Conservation (phyloP, 37 sponge, comb jelly and placozoan genomes). For the Lycopodina hypogea region DNA sequence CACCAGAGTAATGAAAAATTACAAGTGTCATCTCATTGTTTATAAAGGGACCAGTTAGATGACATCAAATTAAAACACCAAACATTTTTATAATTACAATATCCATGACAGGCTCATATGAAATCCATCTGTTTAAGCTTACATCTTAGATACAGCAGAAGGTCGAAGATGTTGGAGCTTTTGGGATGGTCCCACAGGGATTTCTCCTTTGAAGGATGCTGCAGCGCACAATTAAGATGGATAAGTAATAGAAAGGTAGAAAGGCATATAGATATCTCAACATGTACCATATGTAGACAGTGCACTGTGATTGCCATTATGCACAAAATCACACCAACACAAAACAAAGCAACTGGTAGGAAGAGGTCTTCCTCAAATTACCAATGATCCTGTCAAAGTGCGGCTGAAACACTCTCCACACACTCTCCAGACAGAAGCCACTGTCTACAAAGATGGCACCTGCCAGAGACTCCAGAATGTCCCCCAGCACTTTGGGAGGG, state of each 20-base stretch:
- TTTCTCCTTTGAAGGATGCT: slow-evolving; percentile 37
- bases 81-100: too few relatives aligned
- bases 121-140: not conserved
- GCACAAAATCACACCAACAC: not conserved
- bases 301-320: too few relatives aligned
- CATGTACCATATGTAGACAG: too few relatives aligned
- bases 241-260: not conserved
- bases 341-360: not conserved
- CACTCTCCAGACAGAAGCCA: slow-evolving; percentile 64
- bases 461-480: slow-evolving; percentile 87
- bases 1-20: too few relatives aligned
- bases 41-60: too few relatives aligned
- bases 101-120: too few relatives aligned
- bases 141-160: not conserved
- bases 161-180: slow-evolving; percentile 39
- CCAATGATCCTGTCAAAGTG: slow-evolving; percentile 71
- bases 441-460: slow-evolving; percentile 96
- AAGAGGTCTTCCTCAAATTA: not conserved
- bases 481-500: slow-evolving; percentile 92
- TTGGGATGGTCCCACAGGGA: slow-evolving; percentile 50
- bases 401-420: slow-evolving; percentile 75
- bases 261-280: not conserved
- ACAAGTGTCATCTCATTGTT: too few relatives aligned
- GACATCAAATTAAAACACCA: too few relatives aligned
- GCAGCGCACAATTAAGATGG: not conserved